Conservation (phyloP, 2,888 invertebrate species). For the Macaria notata region DNA sequence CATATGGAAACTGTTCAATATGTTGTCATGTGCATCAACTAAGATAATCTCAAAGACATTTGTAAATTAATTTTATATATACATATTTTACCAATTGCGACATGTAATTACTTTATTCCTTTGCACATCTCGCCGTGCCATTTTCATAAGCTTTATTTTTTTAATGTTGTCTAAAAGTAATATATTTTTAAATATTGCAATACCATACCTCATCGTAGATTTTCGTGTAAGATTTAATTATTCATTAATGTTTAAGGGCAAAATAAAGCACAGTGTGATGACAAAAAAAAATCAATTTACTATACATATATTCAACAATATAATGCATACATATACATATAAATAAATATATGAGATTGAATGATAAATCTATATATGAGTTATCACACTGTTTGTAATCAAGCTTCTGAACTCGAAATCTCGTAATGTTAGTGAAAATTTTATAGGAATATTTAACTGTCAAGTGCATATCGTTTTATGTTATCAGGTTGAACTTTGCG, state of each 20-base stretch:
- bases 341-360: too few species aligned
- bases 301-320: not conserved
- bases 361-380: too few species aligned
- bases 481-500: slow-evolving; percentile 25
- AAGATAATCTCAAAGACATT: too few species aligned
- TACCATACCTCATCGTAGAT: slow-evolving; percentile 27
- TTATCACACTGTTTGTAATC: slow-evolving; percentile 24
- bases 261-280: slow-evolving; percentile 29
- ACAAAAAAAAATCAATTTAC: slow-evolving; percentile 8
- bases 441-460: slow-evolving; percentile 35
- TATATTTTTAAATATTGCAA: slow-evolving; percentile 26
- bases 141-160: slow-evolving; percentile 28
- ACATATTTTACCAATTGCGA: too few species aligned
- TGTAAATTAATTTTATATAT: too few species aligned
- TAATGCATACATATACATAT: not conserved
- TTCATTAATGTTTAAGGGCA: slow-evolving; percentile 22
- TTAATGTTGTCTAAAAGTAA: slow-evolving; percentile 19
- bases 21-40: too few species aligned
- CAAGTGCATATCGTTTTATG: slow-evolving; percentile 53
- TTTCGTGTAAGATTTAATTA: slow-evolving; percentile 33
- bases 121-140: slow-evolving; percentile 38
- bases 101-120: slow-evolving; percentile 22
- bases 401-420: slow-evolving; percentile 42
- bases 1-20: too few species aligned
- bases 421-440: slow-evolving; percentile 37